These are phyloP conservation scores for Phainopepla nitens DNA, from an alignment of 2,113 vertebrate species.

Conservation along the genomic window DNA sequence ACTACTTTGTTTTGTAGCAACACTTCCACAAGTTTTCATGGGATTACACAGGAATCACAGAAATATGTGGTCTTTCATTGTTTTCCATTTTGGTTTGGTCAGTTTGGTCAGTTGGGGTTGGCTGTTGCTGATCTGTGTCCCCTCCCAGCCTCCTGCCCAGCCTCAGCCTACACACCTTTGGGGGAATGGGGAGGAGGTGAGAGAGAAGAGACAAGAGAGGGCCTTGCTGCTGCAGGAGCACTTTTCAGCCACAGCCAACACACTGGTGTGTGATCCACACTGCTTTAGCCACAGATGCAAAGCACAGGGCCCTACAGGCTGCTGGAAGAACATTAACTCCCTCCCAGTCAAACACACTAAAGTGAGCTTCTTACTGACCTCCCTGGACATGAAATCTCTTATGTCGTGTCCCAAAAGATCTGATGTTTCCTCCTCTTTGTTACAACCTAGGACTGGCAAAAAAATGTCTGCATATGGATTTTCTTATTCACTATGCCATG, in stretches of 20 bases:
- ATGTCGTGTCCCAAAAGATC: neutral
- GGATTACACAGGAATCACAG: fast-evolving
- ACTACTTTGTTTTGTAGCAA: neutral
- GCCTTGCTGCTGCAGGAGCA: neutral
- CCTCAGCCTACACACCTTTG: neutral
- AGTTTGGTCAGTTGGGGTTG: neutral
- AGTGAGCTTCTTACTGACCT: neutral
- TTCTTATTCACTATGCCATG: neutral
- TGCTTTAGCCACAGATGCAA: neutral
- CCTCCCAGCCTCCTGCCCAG: neutral
- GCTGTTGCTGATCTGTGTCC: neutral
- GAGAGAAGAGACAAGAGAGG: neutral
- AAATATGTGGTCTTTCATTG: neutral
- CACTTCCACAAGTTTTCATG: neutral
- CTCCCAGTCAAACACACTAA: neutral
- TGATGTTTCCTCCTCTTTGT: neutral
- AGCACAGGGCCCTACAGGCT: neutral
- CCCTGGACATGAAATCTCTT: neutral
- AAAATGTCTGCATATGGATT: neutral
- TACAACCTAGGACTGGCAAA: neutral
- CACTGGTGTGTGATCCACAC: neutral
- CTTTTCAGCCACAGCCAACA: neutral
- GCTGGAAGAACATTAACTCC: neutral
- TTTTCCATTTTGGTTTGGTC: neutral
- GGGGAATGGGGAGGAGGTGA: neutral